These are phyloP conservation scores for Notarius quadriscutis DNA, from an alignment of 2,113 vertebrate genomes.

Conservation along the genomic window DNA sequence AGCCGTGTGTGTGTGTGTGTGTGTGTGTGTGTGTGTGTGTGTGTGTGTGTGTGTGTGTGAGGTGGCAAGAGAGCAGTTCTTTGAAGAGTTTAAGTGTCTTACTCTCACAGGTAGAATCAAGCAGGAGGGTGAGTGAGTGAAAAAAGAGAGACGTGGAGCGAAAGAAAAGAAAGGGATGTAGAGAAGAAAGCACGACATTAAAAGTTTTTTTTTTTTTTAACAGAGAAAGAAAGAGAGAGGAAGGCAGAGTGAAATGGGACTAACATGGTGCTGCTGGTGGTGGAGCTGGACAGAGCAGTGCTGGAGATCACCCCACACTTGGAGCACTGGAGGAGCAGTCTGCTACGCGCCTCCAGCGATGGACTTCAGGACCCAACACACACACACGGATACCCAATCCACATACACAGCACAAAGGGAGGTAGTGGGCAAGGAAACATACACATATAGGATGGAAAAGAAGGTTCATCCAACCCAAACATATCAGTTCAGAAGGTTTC, in stretches of 20 bases:
- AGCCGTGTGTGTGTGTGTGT: background rate
- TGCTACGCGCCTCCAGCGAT: slow-evolving; percentile 80
- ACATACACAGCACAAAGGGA: slow-evolving; percentile 21
- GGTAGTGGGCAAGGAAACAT: background rate
- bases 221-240: slow-evolving; percentile 58
- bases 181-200: background rate
- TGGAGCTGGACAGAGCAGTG: slow-evolving; percentile 86
- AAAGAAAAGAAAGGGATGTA: background rate
- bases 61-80: slow-evolving; percentile 40
- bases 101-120: slow-evolving; percentile 30
- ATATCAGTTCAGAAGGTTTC: background rate
- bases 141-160: background rate
- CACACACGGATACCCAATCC: background rate
- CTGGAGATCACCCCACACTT: slow-evolving; percentile 95
- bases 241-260: slow-evolving; percentile 70
- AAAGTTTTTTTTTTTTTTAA: background rate
- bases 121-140: background rate
- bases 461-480: background rate
- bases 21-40: slow-evolving; percentile 1
- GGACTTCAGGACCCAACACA: slow-evolving; percentile 70
- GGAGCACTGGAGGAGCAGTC: slow-evolving; percentile 96
- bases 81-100: slow-evolving; percentile 57
- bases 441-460: background rate
- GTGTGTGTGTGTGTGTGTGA: background rate
- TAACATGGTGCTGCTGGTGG: slow-evolving; percentile 96